phyloP scores from a whole-genome alignment of 2,797 vertebrate genomes.

The Thamnophis elegans region DNA sequence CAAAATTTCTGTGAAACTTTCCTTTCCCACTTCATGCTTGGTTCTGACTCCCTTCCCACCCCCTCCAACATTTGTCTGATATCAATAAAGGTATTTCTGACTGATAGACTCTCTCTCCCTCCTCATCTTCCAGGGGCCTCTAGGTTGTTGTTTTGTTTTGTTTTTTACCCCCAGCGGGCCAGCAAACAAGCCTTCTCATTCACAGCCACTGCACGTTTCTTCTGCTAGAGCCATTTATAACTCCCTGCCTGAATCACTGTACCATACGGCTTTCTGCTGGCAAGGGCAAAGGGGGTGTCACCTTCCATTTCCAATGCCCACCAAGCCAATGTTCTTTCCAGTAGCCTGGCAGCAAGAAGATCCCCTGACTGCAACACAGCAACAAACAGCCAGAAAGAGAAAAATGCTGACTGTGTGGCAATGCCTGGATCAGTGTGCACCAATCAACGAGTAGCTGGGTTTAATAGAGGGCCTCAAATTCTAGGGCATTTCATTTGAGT shows the following conservation, averaged over 20 bases:
- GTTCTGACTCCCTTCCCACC: background rate
- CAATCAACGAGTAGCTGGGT: background rate
- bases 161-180: background rate
- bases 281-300: background rate
- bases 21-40: background rate
- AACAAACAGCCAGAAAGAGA: background rate
- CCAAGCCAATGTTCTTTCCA: constrained; percentile 32
- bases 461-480: constrained; percentile 26
- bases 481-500: background rate
- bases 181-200: constrained; percentile 53
- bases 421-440: constrained; percentile 44
- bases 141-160: background rate
- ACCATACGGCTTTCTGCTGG: constrained; percentile 45
- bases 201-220: constrained; percentile 56
- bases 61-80: constrained; percentile 28
- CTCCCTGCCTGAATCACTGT: constrained; percentile 41
- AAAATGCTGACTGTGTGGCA: constrained; percentile 59
- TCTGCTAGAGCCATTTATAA: constrained; percentile 76
- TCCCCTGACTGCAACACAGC: constrained; percentile 2
- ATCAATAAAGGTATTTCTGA: background rate
- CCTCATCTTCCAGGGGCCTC: background rate
- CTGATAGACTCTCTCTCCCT: background rate
- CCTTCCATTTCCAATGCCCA: constrained; percentile 12
- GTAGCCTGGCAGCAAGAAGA: constrained; percentile 31
- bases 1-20: background rate